Evolutionary conservation across 2,797 vertebrate species (phyloP).

Genomic region (Remorina albescens): DNA sequence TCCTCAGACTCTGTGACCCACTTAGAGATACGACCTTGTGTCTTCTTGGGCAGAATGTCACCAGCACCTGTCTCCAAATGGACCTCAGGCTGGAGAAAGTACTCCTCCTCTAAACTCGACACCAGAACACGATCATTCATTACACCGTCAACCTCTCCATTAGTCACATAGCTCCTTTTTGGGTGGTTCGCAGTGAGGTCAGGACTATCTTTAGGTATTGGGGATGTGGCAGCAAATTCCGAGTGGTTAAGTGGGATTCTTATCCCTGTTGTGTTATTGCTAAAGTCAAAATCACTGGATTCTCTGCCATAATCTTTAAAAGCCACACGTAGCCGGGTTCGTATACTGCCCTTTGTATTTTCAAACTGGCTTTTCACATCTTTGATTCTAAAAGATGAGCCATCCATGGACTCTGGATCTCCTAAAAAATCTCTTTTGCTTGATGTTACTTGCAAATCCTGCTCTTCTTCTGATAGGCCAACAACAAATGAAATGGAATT

Average conservation of each 20-base stretch:
- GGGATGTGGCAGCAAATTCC: conserved; percentile 30
- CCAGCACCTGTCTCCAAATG: conserved; percentile 48
- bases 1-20: conserved; percentile 57
- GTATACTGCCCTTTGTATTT: conserved; percentile 23
- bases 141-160: conserved; percentile 53
- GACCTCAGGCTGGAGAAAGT: conserved; percentile 30
- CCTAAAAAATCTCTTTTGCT: conserved; percentile 40
- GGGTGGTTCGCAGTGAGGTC: conserved; percentile 35
- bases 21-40: conserved; percentile 39
- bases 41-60: conserved; percentile 55
- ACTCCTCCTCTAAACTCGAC: conserved; percentile 44
- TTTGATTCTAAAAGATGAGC: conserved; percentile 34
- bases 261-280: conserved; percentile 18
- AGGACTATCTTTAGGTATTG: conserved; percentile 35
- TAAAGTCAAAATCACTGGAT: conserved; percentile 36
- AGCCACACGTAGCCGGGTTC: conserved; percentile 30
- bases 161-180: conserved; percentile 49
- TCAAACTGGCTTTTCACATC: conserved; percentile 20
- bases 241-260: conserved; percentile 9
- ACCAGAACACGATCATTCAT: conserved; percentile 47
- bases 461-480: conserved; percentile 44
- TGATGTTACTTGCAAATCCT: conserved; percentile 31
- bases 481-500: conserved; percentile 32
- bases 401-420: conserved; percentile 35
- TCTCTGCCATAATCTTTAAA: conserved; percentile 28